phyloP scores from a whole-genome alignment of 2,888 invertebrate species.

The Phortica okadai region DNA sequence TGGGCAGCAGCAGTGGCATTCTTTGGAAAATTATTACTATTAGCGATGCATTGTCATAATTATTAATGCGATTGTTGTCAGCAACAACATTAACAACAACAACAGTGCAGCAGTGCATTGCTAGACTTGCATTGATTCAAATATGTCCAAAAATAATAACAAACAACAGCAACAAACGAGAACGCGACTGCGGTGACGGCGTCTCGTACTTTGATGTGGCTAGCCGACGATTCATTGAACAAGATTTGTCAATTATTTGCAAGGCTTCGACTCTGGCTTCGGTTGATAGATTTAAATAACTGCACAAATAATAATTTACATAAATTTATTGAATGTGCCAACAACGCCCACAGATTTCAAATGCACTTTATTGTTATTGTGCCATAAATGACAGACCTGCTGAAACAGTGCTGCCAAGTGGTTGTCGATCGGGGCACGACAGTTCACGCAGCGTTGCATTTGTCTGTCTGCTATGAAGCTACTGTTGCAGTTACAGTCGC shows the following conservation, averaged over 20 bases:
- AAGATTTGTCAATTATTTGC: slow-evolving; percentile 40
- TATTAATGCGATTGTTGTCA: slow-evolving; percentile 56
- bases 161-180: neutral
- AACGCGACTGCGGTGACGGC: neutral
- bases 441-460: too few relatives aligned
- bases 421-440: too few relatives aligned
- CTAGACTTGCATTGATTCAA: slow-evolving; percentile 52
- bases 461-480: too few relatives aligned
- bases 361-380: too few relatives aligned
- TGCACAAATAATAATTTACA: slow-evolving; percentile 14
- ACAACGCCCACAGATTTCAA: neutral
- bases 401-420: too few relatives aligned
- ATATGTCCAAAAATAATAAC: slow-evolving; percentile 55
- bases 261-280: neutral
- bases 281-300: slow-evolving; percentile 5
- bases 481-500: too few relatives aligned
- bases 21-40: slow-evolving; percentile 44
- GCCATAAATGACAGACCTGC: too few relatives aligned
- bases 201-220: slow-evolving; percentile 4
- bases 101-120: neutral
- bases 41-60: slow-evolving; percentile 60
- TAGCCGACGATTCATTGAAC: slow-evolving; percentile 2
- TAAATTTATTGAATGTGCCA: slow-evolving; percentile 41
- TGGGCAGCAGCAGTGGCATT: slow-evolving; percentile 65
- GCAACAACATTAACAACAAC: neutral